phyloP scores from a whole-genome alignment of 2,113 vertebrate genomes.

The Arvicanthis niloticus region DNA sequence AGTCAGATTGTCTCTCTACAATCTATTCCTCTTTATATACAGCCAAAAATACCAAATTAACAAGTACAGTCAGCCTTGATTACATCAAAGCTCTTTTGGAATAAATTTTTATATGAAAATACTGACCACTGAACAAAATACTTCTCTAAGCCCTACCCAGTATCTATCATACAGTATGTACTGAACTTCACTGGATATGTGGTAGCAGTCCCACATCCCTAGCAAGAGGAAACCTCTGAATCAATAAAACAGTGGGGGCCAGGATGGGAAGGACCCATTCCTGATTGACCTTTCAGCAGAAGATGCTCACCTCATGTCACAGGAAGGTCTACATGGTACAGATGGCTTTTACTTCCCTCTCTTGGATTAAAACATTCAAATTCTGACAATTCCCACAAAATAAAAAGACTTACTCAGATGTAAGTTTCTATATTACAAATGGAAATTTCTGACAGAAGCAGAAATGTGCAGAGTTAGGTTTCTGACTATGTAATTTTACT shows the following conservation, averaged over 20 bases:
- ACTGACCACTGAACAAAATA: neutral
- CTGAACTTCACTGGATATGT: neutral
- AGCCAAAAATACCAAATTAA: neutral
- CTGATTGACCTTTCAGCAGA: neutral
- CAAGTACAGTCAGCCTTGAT: neutral
- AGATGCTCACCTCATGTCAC: neutral
- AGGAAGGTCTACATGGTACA: neutral
- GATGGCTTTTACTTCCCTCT: neutral
- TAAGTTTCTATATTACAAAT: slow-evolving; percentile 57
- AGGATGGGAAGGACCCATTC: neutral
- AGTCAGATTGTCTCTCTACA: neutral
- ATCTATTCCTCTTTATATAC: neutral
- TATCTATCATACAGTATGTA: neutral
- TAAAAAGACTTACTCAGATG: slow-evolving; percentile 45
- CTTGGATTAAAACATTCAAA: neutral
- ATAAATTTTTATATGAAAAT: slow-evolving; percentile 37
- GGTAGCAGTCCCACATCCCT: neutral
- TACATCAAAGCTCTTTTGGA: neutral
- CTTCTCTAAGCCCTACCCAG: neutral
- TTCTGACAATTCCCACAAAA: slow-evolving; percentile 56
- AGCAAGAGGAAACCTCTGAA: neutral
- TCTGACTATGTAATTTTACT: slow-evolving; percentile 66
- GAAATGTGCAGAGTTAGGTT: slow-evolving; percentile 60
- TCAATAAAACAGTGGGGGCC: neutral
- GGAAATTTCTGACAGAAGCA: slow-evolving; percentile 68